Conservation (phyloP, 2,888 invertebrate genomes). For the Megalurothrips usitatus region DNA sequence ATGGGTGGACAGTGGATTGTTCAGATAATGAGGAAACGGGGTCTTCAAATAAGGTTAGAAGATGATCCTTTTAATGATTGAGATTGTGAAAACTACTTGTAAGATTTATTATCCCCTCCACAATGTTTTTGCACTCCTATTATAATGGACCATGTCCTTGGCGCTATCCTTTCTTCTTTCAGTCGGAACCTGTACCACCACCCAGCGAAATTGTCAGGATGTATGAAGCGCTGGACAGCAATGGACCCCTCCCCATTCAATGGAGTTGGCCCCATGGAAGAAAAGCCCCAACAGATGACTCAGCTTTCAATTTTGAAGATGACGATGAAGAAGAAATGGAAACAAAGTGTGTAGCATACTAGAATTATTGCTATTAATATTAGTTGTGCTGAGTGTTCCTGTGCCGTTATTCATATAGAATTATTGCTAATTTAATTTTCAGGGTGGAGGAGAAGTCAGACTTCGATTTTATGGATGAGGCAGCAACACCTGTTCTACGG, state of each 20-base stretch:
- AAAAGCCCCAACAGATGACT: background rate
- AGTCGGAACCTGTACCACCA: background rate
- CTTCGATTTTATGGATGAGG: conserved; percentile 46
- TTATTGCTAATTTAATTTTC: conserved; percentile 26
- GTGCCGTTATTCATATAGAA: background rate
- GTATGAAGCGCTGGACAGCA: background rate
- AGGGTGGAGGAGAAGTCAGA: conserved; percentile 43
- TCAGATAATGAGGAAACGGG: background rate
- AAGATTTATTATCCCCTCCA: background rate
- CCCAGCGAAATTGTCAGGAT: background rate
- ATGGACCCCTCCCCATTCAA: background rate
- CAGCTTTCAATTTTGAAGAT: background rate
- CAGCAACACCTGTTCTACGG: conserved; percentile 42
- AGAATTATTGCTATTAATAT: background rate
- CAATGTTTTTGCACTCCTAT: background rate
- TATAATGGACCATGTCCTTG: background rate
- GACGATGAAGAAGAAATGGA: background rate
- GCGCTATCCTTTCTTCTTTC: background rate
- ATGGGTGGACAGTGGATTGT: background rate
- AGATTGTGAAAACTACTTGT: background rate
- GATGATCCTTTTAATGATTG: background rate
- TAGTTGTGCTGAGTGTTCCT: background rate
- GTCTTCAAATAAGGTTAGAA: background rate
- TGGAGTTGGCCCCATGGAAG: conserved; percentile 8
- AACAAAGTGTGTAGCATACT: background rate